Evolutionary conservation across 1,140 invertebrate genomes (phyloP), one percentile per base, ranked within the genome.

Genomic region (Lucilia cuprina): DNA sequence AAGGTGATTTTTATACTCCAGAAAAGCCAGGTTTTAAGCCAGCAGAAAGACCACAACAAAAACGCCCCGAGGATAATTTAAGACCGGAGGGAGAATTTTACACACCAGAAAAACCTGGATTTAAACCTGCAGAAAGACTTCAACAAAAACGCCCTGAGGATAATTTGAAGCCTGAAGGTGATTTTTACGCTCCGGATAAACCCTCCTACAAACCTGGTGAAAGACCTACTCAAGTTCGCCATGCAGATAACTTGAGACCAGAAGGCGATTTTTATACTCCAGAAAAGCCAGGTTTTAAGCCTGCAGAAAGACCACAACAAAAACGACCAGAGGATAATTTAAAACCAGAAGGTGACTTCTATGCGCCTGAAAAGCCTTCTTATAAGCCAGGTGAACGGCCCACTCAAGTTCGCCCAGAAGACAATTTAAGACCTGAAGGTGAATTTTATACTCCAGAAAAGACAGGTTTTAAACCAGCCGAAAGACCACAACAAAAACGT

Each of bases 21-120:
- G 92, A 93, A 85, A 88, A 92, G 85, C 91, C 91, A 0, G 86
- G 88, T 82, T 93, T 89, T 87, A 86, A 87, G 74, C 92, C 91
- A n/a, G 94, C 92, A 0, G 94, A 95, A 86, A 88, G 93, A 82
- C 92, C 91, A 83, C 88, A 89, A 77, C 92, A 92, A 13, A 93
- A 91, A 75, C 93, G 91, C 86, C 93, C 92, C 8, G 90, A 93
- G 86, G 94, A 95, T 86, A 94, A 94, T 86, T 85, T 94, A 0
- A 89, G 89, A 84, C 93, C 92, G 5, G 93, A 94, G 88, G 94
- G 93, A 13, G 93, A 96, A 90, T 89, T 96, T 85, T 92, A 93
- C 83, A 84, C 88, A 19, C 91, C 91, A 2, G 91, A 92, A 9
- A 93, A 92, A 88, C n/a, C 92, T 1, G 86, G 92, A 87, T 95